Evolutionary conservation across 2,113 vertebrate species (phyloP).

Genomic region (Regulus satrapa): DNA sequence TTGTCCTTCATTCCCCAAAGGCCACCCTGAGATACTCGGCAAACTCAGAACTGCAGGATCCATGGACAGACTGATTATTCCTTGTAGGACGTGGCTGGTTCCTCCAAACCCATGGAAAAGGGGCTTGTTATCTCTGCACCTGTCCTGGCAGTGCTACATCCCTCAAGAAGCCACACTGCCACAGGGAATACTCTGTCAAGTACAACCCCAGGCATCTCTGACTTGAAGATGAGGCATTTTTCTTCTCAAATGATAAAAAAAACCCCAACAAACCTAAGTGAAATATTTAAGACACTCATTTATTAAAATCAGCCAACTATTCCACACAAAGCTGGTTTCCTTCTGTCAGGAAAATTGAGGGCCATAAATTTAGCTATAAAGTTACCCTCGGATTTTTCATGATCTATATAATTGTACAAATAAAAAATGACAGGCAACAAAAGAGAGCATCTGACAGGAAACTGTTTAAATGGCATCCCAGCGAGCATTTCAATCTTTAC

Average conservation of each 20-base stretch:
- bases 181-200: background rate
- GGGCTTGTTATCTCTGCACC: background rate
- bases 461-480: slow-evolving; percentile 1
- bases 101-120: background rate
- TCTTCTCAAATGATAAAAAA: background rate
- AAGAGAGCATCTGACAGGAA: slow-evolving; percentile 24
- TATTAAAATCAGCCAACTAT: slow-evolving; percentile 37
- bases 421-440: slow-evolving; percentile 54
- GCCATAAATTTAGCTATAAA: slow-evolving; percentile 47
- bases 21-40: background rate
- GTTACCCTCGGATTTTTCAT: slow-evolving; percentile 20
- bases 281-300: slow-evolving; percentile 39
- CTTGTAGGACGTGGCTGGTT: background rate
- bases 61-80: background rate
- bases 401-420: slow-evolving; percentile 49
- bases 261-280: background rate
- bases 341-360: slow-evolving; percentile 13
- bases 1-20: background rate
- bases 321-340: slow-evolving; percentile 7
- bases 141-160: background rate
- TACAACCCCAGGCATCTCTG: background rate
- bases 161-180: background rate
- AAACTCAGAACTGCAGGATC: background rate
- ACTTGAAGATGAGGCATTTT: background rate
- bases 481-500: background rate